Evolutionary conservation across 2,113 vertebrate species (phyloP).

Genomic region (Oreotrochilus melanogaster): DNA sequence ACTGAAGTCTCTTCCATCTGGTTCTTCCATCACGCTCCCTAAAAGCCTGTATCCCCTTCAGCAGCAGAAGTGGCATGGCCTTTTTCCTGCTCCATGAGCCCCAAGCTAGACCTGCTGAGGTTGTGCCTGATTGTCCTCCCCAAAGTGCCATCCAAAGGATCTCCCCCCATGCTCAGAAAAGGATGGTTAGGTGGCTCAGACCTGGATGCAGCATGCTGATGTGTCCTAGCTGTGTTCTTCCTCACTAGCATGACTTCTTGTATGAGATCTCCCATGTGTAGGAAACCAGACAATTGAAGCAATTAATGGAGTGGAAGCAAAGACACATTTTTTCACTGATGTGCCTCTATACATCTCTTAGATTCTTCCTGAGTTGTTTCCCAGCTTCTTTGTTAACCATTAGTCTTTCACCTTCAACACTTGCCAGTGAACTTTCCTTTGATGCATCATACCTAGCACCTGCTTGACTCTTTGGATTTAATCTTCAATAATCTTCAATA

Average conservation of each 20-base stretch:
- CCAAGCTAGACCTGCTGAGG: neutral
- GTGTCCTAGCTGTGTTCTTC: neutral
- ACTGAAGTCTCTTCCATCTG: neutral
- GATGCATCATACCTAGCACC: neutral
- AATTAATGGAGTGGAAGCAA: neutral
- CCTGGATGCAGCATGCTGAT: rapidly evolving
- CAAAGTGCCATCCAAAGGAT: neutral
- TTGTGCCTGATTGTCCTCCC: neutral
- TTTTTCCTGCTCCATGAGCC: neutral
- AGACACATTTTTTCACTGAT: neutral
- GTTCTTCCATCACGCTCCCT: neutral
- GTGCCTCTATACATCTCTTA: neutral
- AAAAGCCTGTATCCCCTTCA: neutral
- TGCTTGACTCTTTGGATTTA: rapidly evolving
- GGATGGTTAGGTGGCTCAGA: neutral
- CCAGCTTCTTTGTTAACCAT: neutral
- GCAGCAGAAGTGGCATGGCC: neutral
- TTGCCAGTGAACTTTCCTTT: neutral
- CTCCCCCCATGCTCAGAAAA: neutral
- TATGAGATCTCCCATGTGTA: neutral
- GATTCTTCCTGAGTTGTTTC: neutral
- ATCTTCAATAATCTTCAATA: neutral
- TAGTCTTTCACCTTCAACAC: neutral
- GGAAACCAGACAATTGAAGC: neutral
- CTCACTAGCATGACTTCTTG: neutral